phyloP scores from a whole-genome alignment of 2,888 invertebrate genomes.

The Oscheius myriophilus region DNA sequence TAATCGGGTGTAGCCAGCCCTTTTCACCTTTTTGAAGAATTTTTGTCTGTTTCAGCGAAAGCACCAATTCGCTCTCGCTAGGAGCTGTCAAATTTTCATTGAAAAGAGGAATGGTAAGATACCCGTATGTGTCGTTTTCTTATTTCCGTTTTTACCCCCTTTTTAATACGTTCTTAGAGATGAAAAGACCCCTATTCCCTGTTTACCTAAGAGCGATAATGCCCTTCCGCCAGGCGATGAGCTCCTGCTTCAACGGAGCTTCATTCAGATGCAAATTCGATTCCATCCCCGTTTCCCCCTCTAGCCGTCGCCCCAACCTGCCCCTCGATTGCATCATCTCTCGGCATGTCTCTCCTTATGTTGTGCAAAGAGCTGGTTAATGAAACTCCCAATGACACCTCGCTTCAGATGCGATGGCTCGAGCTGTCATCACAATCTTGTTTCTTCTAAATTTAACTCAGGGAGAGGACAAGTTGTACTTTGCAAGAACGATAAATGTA shows the following conservation, averaged over 20 bases:
- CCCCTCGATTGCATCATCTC: slow-evolving; percentile 6
- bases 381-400: slow-evolving; percentile 14
- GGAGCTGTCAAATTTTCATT: no score
- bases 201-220: no score
- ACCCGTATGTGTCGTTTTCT: no score
- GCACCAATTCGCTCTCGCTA: no score
- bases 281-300: slow-evolving; percentile 15
- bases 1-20: no score
- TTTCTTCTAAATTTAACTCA: not conserved
- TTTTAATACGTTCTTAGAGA: no score
- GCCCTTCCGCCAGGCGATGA: no score
- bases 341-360: not conserved
- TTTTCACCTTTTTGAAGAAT: no score
- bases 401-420: not conserved
- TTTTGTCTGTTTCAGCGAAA: no score
- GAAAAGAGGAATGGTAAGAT: no score
- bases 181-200: no score
- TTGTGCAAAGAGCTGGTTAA: slow-evolving; percentile 8
- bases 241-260: not conserved
- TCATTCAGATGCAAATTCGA: slow-evolving; percentile 28
- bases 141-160: no score
- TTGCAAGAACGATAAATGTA: slow-evolving; percentile 22
- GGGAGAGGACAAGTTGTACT: slow-evolving; percentile 24
- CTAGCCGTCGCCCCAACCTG: not conserved
- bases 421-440: not conserved